Base-by-base conservation (phyloP, 2,797 vertebrate genomes). In the Dromococcyx pavoninus region DNA sequence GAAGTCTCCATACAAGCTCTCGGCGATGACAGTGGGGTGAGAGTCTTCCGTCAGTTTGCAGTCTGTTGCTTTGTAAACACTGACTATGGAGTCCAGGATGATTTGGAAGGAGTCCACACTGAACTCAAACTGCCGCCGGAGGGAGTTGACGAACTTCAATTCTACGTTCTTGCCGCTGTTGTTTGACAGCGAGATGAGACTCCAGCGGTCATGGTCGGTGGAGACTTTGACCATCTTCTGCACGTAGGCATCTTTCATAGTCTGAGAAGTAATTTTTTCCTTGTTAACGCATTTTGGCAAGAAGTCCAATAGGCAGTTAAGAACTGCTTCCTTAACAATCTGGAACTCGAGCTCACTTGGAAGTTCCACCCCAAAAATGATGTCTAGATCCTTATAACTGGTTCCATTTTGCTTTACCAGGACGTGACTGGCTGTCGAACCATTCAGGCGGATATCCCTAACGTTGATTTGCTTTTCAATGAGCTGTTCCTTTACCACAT, bases 161-260 rank as follows among this genome's bases (percentile, higher is more conserved):
- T 99, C 99, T 62, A 99, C 98, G 16, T 99, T 99, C 96, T 99
- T 99, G 70, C 99, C 99, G 0, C 98, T 99, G 96, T 99, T 99
- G 97, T 99, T 99, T 53, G 98, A 99, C 62, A 99, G 98, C 0
- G 99, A 99, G 95, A 99, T 99, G 96, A 99, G 99, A 92, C 99
- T 99, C 99, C 99, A 99, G 76, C 98, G 98, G 92, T 99, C 99
- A 1, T 99, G 97, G 39, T 99, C 98, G 2, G 98, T 99, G 96
- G 98, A 99, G 65, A 99, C 98, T 94, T 99, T 99, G 37, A 99
- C 98, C 99, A 99, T 99, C 98, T 99, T 99, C 98, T 99, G 99
- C 65, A 99, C 99, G 1, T 99, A 99, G 57, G 99, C 99, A 39
- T 99, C 99, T 88, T 99, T 99, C 99, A 99, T 99, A 18, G 97